Conservation (phyloP, 2,888 invertebrate species). For the Macrosoma leucophasiata region DNA sequence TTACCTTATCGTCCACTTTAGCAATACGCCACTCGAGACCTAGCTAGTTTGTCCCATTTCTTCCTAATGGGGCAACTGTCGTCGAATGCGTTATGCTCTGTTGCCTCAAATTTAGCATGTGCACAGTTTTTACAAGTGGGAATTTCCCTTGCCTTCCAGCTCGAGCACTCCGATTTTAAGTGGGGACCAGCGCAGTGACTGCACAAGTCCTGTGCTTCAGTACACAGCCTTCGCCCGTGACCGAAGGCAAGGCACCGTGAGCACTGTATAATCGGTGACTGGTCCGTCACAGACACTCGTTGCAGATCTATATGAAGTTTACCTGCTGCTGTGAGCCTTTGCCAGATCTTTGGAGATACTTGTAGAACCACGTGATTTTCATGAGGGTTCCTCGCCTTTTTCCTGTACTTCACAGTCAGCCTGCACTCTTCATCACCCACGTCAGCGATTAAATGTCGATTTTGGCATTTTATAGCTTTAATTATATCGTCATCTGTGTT, state of each 20-base stretch:
- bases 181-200: constrained; percentile 25
- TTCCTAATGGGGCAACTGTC: constrained; percentile 6
- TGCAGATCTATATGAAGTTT: constrained; percentile 10
- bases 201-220: constrained; percentile 15
- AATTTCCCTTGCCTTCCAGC: background rate
- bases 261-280: constrained; percentile 23
- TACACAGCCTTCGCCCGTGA: constrained; percentile 18
- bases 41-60: constrained; percentile 18
- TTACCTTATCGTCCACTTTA: too few relatives aligned
- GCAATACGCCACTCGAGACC: constrained; percentile 6
- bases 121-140: constrained; percentile 15
- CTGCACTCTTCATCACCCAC: constrained; percentile 4
- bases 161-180: constrained; percentile 11
- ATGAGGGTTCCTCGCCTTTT: constrained; percentile 22
- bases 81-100: constrained; percentile 13
- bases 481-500: constrained; percentile 15
- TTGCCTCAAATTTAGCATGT: background rate
- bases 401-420: constrained; percentile 19
- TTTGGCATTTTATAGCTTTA: constrained; percentile 14
- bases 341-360: constrained; percentile 16
- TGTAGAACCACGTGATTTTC: constrained; percentile 24
- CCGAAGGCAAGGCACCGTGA: constrained; percentile 22
- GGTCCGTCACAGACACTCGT: constrained; percentile 12
- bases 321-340: constrained; percentile 11
- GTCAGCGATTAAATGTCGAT: constrained; percentile 9